Conservation (phyloP, 2,797 vertebrate species). For the Smutsia gigantea region DNA sequence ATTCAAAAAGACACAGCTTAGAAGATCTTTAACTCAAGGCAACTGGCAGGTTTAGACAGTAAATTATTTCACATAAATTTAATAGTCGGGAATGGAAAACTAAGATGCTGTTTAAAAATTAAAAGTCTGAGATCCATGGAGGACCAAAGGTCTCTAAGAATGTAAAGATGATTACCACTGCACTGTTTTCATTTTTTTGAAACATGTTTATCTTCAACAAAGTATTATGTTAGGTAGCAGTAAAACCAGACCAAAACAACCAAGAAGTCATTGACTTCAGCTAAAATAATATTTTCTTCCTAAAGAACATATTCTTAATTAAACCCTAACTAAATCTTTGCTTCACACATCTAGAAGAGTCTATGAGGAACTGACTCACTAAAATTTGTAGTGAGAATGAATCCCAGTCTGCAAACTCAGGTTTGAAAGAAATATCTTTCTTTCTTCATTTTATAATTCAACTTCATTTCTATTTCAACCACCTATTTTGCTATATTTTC, state of each 20-base stretch:
- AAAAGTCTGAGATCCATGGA: background rate
- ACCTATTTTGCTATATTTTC: background rate
- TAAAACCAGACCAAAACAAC: background rate
- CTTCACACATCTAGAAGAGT: background rate
- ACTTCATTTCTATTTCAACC: background rate
- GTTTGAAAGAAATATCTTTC: slow-evolving; percentile 19
- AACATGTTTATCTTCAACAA: background rate
- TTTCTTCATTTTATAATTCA: background rate
- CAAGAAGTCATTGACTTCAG: background rate
- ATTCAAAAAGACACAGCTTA: background rate
- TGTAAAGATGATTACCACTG: background rate
- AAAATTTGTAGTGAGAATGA: background rate
- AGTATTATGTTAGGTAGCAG: background rate
- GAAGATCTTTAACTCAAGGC: background rate
- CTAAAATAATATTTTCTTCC: slow-evolving; percentile 4
- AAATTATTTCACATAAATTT: background rate
- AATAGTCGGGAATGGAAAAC: background rate
- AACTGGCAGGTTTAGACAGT: background rate
- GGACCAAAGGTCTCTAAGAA: background rate
- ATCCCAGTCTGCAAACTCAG: background rate
- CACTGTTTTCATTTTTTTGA: background rate
- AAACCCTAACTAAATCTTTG: background rate
- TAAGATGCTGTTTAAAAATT: background rate
- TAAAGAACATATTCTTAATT: slow-evolving; percentile 16
- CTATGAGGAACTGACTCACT: background rate